A percentile compares a stretch with the other conserved stretches of the same genome.
Evolutionary conservation across 2,888 invertebrate species (phyloP).

Genomic region (Leucoma salicis): DNA sequence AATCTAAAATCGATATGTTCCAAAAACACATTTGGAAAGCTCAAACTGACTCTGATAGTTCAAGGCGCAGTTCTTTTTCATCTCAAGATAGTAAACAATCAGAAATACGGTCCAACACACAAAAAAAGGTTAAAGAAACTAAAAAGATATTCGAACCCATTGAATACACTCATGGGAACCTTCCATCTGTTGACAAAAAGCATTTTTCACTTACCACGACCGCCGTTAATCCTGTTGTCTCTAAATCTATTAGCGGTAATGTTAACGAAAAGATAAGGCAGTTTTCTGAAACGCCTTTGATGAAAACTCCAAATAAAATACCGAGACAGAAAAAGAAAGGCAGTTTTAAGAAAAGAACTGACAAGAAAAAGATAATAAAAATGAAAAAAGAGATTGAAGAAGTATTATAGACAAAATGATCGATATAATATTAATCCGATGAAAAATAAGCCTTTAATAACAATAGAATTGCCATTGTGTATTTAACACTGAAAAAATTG

Average conservation of each 20-base stretch:
- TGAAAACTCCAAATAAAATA: slow-evolving; percentile 49
- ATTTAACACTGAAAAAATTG: slow-evolving; percentile 7
- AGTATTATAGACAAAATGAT: slow-evolving; percentile 44
- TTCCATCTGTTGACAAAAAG: slow-evolving; percentile 49
- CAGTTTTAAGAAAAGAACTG: slow-evolving; percentile 62
- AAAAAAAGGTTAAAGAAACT: slow-evolving; percentile 54
- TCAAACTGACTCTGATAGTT: slow-evolving; percentile 69
- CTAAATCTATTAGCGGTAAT: slow-evolving; percentile 58
- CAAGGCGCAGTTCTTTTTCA: slow-evolving; percentile 58
- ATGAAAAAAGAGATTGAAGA: slow-evolving; percentile 74
- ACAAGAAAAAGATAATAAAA: slow-evolving; percentile 56
- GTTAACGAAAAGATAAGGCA: slow-evolving; percentile 74
- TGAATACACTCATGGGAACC: slow-evolving; percentile 45
- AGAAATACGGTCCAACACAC: slow-evolving; percentile 33
- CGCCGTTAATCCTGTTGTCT: slow-evolving; percentile 42
- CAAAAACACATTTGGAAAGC: slow-evolving; percentile 71
- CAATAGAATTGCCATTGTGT: background rate
- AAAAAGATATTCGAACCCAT: slow-evolving; percentile 63
- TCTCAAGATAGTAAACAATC: slow-evolving; percentile 52
- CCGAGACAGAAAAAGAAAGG: slow-evolving; percentile 57
- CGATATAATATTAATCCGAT: background rate
- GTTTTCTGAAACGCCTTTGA: slow-evolving; percentile 52
- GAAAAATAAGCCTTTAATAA: background rate
- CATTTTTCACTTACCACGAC: slow-evolving; percentile 43
- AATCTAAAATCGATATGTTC: slow-evolving; percentile 74